A percentile compares a stretch with the other conserved stretches of the same genome.
Evolutionary conservation across 2,113 vertebrate species (phyloP).

Genomic region (Prinia subflava): DNA sequence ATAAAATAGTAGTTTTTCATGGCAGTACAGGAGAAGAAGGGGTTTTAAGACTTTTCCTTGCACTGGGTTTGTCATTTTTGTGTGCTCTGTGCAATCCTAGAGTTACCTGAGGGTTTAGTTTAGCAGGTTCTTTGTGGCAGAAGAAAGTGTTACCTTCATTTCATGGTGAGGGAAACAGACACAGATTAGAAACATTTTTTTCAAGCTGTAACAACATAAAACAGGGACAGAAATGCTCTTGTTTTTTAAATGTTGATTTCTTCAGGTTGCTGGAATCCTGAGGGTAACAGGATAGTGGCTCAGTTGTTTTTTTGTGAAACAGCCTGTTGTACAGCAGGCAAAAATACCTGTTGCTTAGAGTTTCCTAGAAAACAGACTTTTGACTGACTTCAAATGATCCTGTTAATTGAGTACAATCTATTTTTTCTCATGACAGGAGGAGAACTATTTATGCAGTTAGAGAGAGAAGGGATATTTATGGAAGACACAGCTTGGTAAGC

Average conservation of each 20-base stretch:
- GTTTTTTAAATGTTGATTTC: not conserved
- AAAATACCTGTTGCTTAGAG: not conserved
- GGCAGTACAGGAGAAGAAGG: not conserved
- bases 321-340: not conserved
- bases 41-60: not conserved
- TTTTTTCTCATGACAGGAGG: conserved; percentile 80
- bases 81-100: not conserved
- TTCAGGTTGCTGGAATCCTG: not conserved
- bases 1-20: not conserved
- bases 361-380: not conserved
- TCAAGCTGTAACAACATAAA: not conserved
- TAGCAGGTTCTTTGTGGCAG: not conserved
- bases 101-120: not conserved
- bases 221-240: not conserved
- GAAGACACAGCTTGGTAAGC: conserved; percentile 97
- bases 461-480: conserved; percentile 98
- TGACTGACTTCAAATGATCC: conserved; percentile 8
- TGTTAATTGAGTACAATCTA: conserved; percentile 2
- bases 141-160: not conserved
- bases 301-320: not conserved
- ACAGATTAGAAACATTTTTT: not conserved
- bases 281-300: not conserved
- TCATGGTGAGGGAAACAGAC: not conserved
- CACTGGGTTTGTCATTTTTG: not conserved
- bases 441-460: conserved; percentile 98